These are phyloP conservation scores for Ivindomyrus marchei DNA, from an alignment of 2,113 vertebrate genomes.

Conservation along the genomic window DNA sequence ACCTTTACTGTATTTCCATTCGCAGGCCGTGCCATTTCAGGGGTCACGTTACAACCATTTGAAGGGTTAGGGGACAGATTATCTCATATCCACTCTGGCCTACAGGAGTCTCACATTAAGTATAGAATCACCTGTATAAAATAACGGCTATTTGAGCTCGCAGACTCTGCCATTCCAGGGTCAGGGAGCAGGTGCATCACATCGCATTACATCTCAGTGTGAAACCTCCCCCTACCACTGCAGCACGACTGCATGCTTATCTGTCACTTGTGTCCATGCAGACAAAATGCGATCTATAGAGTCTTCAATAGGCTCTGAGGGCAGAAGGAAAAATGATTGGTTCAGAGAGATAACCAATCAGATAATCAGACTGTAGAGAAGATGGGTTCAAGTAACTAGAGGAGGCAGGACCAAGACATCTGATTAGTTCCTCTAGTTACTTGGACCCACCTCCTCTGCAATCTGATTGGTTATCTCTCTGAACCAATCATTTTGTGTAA, in stretches of 20 bases:
- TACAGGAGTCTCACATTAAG: background rate
- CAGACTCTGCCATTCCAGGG: constrained; percentile 1
- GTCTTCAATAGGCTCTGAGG: background rate
- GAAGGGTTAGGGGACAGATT: background rate
- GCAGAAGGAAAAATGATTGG: too few relatives aligned
- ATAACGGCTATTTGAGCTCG: background rate
- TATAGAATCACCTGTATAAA: background rate
- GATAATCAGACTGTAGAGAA: too few relatives aligned
- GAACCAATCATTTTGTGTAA: too few relatives aligned
- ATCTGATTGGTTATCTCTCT: too few relatives aligned
- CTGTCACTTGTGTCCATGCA: background rate
- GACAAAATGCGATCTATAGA: background rate
- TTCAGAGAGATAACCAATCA: too few relatives aligned
- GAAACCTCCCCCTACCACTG: background rate
- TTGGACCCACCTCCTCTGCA: too few relatives aligned
- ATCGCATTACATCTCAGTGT: background rate
- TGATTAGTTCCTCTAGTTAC: too few relatives aligned
- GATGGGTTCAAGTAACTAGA: too few relatives aligned
- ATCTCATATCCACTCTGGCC: background rate
- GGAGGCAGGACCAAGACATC: too few relatives aligned
- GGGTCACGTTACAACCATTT: background rate
- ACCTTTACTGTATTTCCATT: background rate
- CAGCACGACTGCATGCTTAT: background rate
- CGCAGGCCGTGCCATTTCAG: background rate
- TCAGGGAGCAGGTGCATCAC: background rate